Evolutionary conservation across 2,113 vertebrate genomes (phyloP).

Genomic region (Numenius arquata): DNA sequence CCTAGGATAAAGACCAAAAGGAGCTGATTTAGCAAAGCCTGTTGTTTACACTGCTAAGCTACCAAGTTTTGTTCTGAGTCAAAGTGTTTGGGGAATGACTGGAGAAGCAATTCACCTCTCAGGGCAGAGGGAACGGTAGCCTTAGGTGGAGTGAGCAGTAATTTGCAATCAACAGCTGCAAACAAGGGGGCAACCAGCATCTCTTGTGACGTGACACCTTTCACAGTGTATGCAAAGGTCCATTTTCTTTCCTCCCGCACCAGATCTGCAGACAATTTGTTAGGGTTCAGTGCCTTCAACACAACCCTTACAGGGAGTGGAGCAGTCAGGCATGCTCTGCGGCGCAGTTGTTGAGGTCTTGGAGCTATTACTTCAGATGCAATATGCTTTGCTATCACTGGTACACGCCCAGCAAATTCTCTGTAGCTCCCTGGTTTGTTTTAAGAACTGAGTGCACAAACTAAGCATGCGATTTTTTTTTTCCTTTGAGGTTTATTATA

Average conservation of each 20-base stretch:
- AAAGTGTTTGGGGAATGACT: neutral
- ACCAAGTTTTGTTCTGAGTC: neutral
- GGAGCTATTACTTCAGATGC: neutral
- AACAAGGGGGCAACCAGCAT: neutral
- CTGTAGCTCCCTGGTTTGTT: neutral
- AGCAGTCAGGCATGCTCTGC: neutral
- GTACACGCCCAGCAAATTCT: neutral
- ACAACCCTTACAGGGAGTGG: too few relatives aligned
- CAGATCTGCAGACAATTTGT: neutral
- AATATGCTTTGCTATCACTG: neutral
- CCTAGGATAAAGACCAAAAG: neutral
- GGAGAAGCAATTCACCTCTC: neutral
- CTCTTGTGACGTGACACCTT: rapidly evolving
- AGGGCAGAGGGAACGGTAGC: neutral
- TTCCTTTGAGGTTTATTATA: neutral
- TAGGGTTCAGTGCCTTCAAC: neutral
- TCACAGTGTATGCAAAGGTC: neutral
- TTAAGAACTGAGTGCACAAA: neutral
- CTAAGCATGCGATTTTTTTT: neutral
- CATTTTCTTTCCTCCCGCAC: neutral
- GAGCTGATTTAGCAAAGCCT: neutral
- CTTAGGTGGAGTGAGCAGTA: neutral
- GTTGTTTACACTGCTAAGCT: neutral
- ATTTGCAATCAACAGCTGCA: neutral
- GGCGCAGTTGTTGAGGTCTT: neutral